phyloP scores from a whole-genome alignment of 2,888 invertebrate genomes.

The Orgyia antiqua region DNA sequence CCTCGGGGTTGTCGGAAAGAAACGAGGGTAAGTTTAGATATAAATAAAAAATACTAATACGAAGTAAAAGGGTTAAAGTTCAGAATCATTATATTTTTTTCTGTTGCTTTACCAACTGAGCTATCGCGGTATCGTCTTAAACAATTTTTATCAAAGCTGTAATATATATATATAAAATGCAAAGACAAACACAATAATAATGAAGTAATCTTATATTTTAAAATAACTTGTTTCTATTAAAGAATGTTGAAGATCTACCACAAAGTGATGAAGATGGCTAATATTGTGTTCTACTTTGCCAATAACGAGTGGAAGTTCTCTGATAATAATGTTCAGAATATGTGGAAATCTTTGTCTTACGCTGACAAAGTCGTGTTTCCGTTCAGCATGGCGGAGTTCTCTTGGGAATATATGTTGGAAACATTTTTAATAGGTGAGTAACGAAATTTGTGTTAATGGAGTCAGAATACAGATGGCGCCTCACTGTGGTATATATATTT shows the following conservation, averaged over 20 bases:
- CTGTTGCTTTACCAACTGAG: no score
- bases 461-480: not conserved
- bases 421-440: slow-evolving; percentile 58
- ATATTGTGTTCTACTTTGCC: slow-evolving; percentile 88
- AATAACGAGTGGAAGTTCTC: slow-evolving; percentile 86
- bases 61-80: no score
- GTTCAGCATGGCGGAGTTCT: slow-evolving; percentile 83
- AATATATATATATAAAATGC: no score
- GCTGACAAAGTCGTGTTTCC: slow-evolving; percentile 81
- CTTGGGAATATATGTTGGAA: slow-evolving; percentile 81
- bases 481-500: no score
- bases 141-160: no score
- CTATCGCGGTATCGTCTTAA: no score
- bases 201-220: no score
- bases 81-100: no score
- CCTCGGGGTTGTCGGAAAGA: slow-evolving; percentile 74
- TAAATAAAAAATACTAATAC: no score
- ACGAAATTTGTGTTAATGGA: not conserved
- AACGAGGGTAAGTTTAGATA: slow-evolving; percentile 72
- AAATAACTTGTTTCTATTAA: no score
- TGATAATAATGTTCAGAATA: slow-evolving; percentile 76
- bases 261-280: slow-evolving; percentile 85
- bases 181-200: no score
- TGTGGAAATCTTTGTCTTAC: slow-evolving; percentile 77
- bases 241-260: slow-evolving; percentile 87